Evolutionary conservation across 2,113 vertebrate species (phyloP).

Genomic region (Dissostichus mawsoni): DNA sequence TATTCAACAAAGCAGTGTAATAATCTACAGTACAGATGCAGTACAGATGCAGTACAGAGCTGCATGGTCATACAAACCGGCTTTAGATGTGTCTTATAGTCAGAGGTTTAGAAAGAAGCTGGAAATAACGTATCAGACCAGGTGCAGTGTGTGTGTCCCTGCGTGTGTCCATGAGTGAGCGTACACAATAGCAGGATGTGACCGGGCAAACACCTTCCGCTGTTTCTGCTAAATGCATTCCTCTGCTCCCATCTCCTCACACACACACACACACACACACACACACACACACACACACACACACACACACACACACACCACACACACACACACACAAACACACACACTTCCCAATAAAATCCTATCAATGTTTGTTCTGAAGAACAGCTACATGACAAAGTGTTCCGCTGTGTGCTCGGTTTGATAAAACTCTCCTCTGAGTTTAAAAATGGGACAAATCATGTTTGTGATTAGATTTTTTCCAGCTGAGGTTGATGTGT

Average conservation of each 20-base stretch:
- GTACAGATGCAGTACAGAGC: no score
- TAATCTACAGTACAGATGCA: background rate
- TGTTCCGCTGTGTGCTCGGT: background rate
- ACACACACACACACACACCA: no score
- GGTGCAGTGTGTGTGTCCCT: constrained; percentile 20
- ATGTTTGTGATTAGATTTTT: constrained; percentile 9
- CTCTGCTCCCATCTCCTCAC: background rate
- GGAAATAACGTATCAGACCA: constrained; percentile 17
- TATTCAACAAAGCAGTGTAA: background rate
- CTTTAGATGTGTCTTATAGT: background rate
- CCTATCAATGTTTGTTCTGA: constrained; percentile 23
- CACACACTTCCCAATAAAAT: background rate
- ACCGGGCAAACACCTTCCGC: constrained; percentile 61
- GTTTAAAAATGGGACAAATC: background rate
- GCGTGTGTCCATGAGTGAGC: constrained; percentile 32
- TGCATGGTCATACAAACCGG: no score
- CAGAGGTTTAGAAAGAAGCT: background rate
- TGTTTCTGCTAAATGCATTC: constrained; percentile 65
- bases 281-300: no score
- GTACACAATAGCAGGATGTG: constrained; percentile 80
- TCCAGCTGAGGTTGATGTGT: constrained; percentile 24
- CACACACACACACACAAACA: background rate
- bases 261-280: no score
- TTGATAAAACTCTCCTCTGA: constrained; percentile 2
- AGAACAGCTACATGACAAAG: background rate